Percentiles rank a stretch among this genome's conserved stretches.
phyloP scores from a whole-genome alignment of 1,140 invertebrate species.

The Cyphomyrmex costatus region DNA sequence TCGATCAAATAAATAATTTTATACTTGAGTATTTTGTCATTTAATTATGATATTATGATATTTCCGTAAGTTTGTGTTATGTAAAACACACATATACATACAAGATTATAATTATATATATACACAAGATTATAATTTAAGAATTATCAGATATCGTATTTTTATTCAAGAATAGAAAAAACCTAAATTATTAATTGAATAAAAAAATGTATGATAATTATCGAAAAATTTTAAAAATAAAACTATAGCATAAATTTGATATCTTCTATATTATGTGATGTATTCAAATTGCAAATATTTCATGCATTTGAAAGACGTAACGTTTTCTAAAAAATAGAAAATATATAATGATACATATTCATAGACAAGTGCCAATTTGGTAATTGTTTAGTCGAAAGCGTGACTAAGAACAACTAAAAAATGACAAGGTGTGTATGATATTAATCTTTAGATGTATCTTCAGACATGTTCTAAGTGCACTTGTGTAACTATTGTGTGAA shows the following conservation, averaged over 20 bases:
- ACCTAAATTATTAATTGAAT: background rate
- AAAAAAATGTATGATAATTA: background rate
- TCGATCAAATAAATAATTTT: background rate
- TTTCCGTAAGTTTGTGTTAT: background rate
- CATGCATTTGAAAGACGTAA: background rate
- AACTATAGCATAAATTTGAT: background rate
- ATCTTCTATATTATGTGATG: background rate
- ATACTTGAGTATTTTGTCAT: background rate
- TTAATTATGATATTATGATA: background rate
- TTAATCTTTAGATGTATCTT: slow-evolving; percentile 39
- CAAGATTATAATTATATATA: background rate
- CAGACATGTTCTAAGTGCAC: slow-evolving; percentile 4
- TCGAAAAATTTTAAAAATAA: background rate
- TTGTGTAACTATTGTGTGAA: background rate
- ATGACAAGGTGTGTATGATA: slow-evolving; percentile 3
- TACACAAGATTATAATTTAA: too few species aligned
- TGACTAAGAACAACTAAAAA: slow-evolving; percentile 38
- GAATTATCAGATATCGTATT: background rate
- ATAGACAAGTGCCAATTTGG: slow-evolving; percentile 19
- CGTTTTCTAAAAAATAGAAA: slow-evolving; percentile 32
- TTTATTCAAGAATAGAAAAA: background rate
- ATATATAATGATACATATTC: background rate
- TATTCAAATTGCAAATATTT: background rate
- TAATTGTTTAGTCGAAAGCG: slow-evolving; percentile 51
- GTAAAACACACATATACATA: background rate